Conservation (phyloP, 2,797 vertebrate genomes). For the Hippopotamyrus pictus region DNA sequence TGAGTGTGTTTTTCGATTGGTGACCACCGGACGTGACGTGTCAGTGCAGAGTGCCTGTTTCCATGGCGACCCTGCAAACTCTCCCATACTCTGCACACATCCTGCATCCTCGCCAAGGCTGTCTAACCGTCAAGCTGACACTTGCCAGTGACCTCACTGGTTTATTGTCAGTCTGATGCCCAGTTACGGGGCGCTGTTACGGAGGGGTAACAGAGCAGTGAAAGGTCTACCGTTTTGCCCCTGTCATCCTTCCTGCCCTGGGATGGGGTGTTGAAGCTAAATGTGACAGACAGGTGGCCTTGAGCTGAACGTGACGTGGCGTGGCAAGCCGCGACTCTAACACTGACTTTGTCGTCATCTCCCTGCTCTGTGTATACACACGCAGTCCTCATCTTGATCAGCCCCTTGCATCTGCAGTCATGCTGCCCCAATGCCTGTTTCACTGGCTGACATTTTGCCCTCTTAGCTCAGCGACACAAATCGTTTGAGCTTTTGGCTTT, state of each 20-base stretch:
- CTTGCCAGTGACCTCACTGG: background rate
- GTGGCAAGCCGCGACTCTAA: background rate
- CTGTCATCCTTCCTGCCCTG: background rate
- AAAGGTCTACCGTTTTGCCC: background rate
- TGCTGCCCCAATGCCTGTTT: background rate
- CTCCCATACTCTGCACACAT: constrained; percentile 28
- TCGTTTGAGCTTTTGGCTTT: background rate
- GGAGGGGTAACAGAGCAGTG: background rate
- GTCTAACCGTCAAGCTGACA: background rate
- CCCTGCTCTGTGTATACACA: too few relatives aligned
- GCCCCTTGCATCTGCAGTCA: background rate
- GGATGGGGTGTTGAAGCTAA: background rate
- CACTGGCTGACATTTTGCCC: background rate
- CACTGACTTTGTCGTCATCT: background rate
- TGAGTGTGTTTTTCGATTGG: constrained; percentile 35
- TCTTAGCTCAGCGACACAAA: background rate
- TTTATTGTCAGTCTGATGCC: background rate
- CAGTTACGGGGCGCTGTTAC: background rate
- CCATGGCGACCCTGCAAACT: constrained; percentile 66
- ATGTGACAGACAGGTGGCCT: background rate
- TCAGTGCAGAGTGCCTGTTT: constrained; percentile 56
- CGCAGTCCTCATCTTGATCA: background rate
- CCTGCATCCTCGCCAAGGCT: background rate
- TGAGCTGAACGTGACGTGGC: background rate
- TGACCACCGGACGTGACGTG: constrained; percentile 56